Conservation (phyloP, 2,888 invertebrate species). For the Isotomurus palustris region DNA sequence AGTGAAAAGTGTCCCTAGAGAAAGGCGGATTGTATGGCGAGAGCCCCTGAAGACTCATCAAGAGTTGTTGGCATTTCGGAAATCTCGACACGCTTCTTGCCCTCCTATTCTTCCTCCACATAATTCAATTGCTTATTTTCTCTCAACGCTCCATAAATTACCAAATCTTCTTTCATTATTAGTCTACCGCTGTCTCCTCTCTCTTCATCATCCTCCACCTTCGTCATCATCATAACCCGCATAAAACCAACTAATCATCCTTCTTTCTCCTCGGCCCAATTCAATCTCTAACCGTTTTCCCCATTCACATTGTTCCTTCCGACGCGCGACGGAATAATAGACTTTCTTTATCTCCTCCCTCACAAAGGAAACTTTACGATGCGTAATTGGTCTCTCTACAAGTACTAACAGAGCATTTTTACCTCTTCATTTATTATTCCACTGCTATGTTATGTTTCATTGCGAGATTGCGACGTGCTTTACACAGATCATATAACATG, state of each 20-base stretch:
- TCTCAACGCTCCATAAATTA: slow-evolving; percentile 46
- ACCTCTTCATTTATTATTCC: no score
- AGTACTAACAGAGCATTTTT: no score
- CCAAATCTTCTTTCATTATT: slow-evolving; percentile 38
- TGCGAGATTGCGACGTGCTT: no score
- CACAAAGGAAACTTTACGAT: no score
- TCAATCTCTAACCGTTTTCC: no score
- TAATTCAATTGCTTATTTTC: slow-evolving; percentile 44
- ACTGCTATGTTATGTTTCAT: no score
- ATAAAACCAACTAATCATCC: slow-evolving; percentile 1
- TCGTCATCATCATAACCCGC: neutral
- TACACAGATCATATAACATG: no score
- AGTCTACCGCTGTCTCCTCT: slow-evolving; percentile 28
- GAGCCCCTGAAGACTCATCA: slow-evolving; percentile 44
- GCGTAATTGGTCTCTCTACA: no score
- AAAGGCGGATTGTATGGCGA: slow-evolving; percentile 6
- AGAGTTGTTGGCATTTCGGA: slow-evolving; percentile 46
- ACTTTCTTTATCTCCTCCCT: no score
- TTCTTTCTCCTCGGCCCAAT: neutral
- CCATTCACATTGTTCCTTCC: no score
- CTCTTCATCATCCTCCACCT: slow-evolving; percentile 3
- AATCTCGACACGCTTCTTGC: slow-evolving; percentile 44
- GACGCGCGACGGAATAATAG: no score
- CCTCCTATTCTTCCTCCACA: slow-evolving; percentile 39
- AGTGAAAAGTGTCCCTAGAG: slow-evolving; percentile 36